Conservation (phyloP, 2,113 vertebrate species). For the Entomyzon cyanotis region DNA sequence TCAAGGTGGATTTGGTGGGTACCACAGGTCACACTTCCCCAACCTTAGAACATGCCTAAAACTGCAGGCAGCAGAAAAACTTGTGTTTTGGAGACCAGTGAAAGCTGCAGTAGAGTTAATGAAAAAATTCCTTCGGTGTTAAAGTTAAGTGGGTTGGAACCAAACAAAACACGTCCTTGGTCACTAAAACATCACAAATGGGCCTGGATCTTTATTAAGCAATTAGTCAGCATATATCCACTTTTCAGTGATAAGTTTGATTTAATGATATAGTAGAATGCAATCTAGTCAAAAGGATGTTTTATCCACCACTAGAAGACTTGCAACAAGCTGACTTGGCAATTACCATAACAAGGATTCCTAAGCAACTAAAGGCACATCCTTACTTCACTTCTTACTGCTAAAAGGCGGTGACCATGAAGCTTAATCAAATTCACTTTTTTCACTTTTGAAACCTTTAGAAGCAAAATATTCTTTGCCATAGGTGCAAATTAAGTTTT, state of each 20-base stretch:
- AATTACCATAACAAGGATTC: not conserved
- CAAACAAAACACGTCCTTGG: not conserved
- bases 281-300: not conserved
- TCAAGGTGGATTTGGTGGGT: not conserved
- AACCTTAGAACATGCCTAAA: not conserved
- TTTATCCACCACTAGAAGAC: not conserved
- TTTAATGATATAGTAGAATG: not conserved
- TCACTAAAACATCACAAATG: not conserved
- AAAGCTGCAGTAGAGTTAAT: not conserved
- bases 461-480: not conserved
- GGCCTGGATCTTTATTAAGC: not conserved
- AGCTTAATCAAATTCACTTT: not conserved
- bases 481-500: slow-evolving; percentile 12
- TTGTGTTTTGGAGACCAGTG: not conserved
- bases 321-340: not conserved
- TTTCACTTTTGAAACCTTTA: not conserved
- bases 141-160: not conserved
- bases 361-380: not conserved
- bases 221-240: not conserved
- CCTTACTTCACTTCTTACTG: not conserved
- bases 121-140: not conserved
- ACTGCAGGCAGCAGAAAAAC: not conserved
- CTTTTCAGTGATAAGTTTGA: not conserved
- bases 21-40: not conserved
- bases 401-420: not conserved